Evolutionary conservation across 37 sponge, comb jelly and placozoan species (phyloP).

Genomic region (Corticium candelabrum): DNA sequence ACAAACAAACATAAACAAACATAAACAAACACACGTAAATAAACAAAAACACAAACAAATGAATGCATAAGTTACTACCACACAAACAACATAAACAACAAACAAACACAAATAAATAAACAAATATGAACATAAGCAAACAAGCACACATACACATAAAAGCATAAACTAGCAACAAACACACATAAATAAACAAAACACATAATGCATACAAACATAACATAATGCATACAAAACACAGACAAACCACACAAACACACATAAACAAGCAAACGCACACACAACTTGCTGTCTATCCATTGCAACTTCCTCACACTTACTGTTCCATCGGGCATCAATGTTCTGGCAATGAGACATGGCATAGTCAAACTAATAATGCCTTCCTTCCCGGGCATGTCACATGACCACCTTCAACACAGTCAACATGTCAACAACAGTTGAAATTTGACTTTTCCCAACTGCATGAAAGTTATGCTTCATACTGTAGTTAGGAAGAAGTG

Average conservation of each 20-base stretch:
- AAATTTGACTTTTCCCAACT: neutral
- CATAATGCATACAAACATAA: neutral
- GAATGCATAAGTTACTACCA: neutral
- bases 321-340: constrained; percentile 23
- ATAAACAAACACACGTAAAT: neutral
- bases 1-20: neutral
- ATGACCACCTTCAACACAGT: neutral
- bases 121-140: neutral
- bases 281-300: neutral
- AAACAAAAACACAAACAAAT: neutral
- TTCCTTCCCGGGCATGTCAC: constrained; percentile 28
- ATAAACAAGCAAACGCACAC: neutral
- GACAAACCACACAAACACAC: neutral
- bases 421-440: neutral
- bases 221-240: neutral
- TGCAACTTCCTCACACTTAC: constrained; percentile 18
- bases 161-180: neutral
- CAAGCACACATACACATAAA: neutral
- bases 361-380: constrained; percentile 42
- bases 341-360: constrained; percentile 33
- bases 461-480: neutral
- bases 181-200: neutral
- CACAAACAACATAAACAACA: neutral
- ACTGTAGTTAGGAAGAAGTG: neutral
- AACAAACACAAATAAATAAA: neutral